A percentile compares a stretch with the other conserved stretches of the same genome.
Conservation (phyloP, 2,888 invertebrate species). For the Thumatha senex region DNA sequence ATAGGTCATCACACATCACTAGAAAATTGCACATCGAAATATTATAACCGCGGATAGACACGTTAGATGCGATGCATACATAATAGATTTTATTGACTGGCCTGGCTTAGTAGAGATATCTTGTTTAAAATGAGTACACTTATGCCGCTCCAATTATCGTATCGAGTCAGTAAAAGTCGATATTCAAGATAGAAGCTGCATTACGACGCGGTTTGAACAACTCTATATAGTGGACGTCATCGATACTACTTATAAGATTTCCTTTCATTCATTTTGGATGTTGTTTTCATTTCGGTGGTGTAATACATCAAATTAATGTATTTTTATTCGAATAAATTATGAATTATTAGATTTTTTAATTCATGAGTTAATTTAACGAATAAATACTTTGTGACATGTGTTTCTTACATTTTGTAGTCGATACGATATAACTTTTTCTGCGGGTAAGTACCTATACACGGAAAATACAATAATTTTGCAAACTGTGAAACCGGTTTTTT, state of each 20-base stretch:
- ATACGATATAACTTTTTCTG: too few relatives aligned
- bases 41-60: conserved; percentile 26
- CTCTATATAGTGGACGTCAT: conserved; percentile 26
- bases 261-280: conserved; percentile 7
- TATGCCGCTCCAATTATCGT: conserved; percentile 53
- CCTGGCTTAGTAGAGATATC: conserved; percentile 46
- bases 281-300: too few relatives aligned
- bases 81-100: conserved; percentile 45
- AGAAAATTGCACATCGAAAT: conserved; percentile 38
- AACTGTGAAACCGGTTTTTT: too few relatives aligned
- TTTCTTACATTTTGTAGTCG: too few relatives aligned
- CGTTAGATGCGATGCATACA: conserved; percentile 42
- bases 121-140: conserved; percentile 48
- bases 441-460: too few relatives aligned
- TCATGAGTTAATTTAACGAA: too few relatives aligned
- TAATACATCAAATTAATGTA: too few relatives aligned
- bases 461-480: too few relatives aligned
- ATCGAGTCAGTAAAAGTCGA: conserved; percentile 49
- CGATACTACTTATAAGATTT: conserved; percentile 17
- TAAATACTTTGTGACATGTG: too few relatives aligned
- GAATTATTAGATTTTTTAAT: too few relatives aligned
- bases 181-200: conserved; percentile 41
- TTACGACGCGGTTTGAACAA: conserved; percentile 40
- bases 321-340: too few relatives aligned
- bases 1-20: conserved; percentile 14